These are phyloP conservation scores for Philereme vetulata DNA, from an alignment of 2,888 invertebrate species.

Conservation along the genomic window DNA sequence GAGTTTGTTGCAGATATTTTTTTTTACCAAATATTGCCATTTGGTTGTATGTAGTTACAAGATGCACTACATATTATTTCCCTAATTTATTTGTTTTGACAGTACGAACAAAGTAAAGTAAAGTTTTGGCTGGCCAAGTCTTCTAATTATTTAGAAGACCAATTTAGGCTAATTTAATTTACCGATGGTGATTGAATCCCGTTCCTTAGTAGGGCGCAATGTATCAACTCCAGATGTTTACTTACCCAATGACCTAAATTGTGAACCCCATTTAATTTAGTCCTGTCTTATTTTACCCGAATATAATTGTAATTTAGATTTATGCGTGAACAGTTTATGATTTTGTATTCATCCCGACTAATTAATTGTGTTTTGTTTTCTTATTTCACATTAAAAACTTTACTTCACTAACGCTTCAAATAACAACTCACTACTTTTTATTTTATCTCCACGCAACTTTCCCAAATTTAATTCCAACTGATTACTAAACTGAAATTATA, in stretches of 20 bases:
- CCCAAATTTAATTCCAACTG: not conserved
- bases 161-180: conserved; percentile 18
- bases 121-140: not conserved
- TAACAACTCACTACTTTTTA: not conserved
- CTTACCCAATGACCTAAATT: conserved; percentile 30
- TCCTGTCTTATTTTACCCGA: not conserved
- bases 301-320: too few species aligned
- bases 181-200: conserved; percentile 14
- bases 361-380: not conserved
- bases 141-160: conserved; percentile 5
- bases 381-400: conserved; percentile 6
- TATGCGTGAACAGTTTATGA: too few species aligned
- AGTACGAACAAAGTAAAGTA: too few species aligned
- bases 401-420: not conserved
- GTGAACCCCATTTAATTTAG: conserved; percentile 21
- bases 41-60: too few species aligned
- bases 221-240: conserved; percentile 32
- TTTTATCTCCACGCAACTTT: not conserved
- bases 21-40: too few species aligned
- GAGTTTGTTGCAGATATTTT: not conserved
- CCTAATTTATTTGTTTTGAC: too few species aligned
- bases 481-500: not conserved
- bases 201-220: conserved; percentile 21
- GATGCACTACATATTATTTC: too few species aligned
- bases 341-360: too few species aligned